Evolutionary conservation across 1,140 invertebrate genomes (phyloP), one percentile per base, ranked within the genome.

Genomic region (Apis laboriosa): DNA sequence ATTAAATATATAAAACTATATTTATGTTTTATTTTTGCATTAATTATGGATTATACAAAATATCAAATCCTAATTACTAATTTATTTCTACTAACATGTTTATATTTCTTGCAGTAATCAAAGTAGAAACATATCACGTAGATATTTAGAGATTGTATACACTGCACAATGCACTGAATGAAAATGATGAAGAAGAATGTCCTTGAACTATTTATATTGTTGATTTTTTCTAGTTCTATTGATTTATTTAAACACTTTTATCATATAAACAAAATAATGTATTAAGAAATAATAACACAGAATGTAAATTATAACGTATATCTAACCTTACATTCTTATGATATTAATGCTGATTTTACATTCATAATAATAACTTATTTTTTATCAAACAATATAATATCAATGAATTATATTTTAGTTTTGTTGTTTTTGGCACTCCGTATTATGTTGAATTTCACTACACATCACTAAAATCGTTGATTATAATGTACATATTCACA

Each of bases 41-140:
- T 17, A 28, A 55, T 9, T 2, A 9, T 24, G 1, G 0, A 28
- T 34, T 5, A 21, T 19, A 15, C n/a, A 28, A 24, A 13, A 4
- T 0, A 5, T 9, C 4, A 8, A 43, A 43, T 1, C 3, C 4
- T 7, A 17, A 63, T 61, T 13, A 34, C n/a, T 11, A 12, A 49
- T 82, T 28, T 17, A 64, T 81, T 4, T 64, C 51, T 86, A 92
- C 91, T 91, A 87, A 92, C 91, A 92, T 92, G 84, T 89, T 91
- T 91, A 86, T 85, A 72, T 75, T 19, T 49, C 71, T 86, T 79
- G 86, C 83, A 86, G 86, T 84, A 86, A 84, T 51, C 77, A 77
- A 86, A 84, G 85, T 56, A 82, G 85, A 83, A 90, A 86, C 90
- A 91, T 88, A 83, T 84, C 89, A 90, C 73, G 80, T 84, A 86